Base-by-base conservation (phyloP, 2,113 vertebrate genomes). In the Passer montanus region DNA sequence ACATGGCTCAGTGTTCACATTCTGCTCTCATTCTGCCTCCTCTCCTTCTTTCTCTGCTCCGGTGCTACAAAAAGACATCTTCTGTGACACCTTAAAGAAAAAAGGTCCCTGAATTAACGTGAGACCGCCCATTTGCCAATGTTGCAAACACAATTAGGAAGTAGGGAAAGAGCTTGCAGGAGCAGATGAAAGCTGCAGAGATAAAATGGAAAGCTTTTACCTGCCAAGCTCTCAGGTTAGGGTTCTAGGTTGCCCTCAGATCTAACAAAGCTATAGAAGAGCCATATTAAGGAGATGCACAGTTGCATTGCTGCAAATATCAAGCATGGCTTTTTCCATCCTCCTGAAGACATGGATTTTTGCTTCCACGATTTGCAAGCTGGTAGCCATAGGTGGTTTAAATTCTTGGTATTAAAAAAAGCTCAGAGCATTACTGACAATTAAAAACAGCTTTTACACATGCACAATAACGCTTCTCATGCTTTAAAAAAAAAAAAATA, bases 371-470 rank as follows among this genome's bases (percentile, higher is more conserved):
- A 64, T 92, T 84, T 76, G 55, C 73, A 94, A 70, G 79, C 82
- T 76, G 79, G 86, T 96, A 96, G 90, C 89, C 78, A 90, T 84
- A 95, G 22, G 92, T 93, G 85, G 84, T 89, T 88, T 90, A 80
- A 97, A 95, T 95, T 90, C 90, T 74, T n/a, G 46, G 30, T 92
- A 83, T 68, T 67, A 96, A 93, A 95, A 95, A 96, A 96, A 87
- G 77, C 94, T 95, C 44, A 70, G 70, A 96, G 91, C 92, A 89
- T 95, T 97, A 90, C 88, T 96, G 97, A 97, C 96, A 97, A 98
- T 97, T 98, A 98, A 97, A 96, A 96, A 15, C 95, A 95, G 92
- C 90, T 94, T 82, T 87, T 80, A 91, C 92, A 94, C 95, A 91
- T 64, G 89, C 96, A 98, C 97, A 97, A 95, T 96, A 97, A 98